Conservation (phyloP, 2,888 invertebrate genomes). For the Sarcophaga caerulescens region DNA sequence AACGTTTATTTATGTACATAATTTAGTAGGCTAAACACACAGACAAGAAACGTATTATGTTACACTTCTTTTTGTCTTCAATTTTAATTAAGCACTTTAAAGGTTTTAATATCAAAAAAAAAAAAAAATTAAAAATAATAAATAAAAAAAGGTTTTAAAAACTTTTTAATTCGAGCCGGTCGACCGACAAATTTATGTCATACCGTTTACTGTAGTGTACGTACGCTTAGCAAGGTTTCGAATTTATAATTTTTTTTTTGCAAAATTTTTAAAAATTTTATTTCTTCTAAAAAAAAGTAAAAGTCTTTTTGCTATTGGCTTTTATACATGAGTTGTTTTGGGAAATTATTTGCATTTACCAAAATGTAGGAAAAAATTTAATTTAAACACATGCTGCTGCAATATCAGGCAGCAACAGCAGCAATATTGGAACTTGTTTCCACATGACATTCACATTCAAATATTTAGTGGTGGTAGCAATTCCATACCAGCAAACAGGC, state of each 20-base stretch:
- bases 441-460: constrained; percentile 69
- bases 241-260: background rate
- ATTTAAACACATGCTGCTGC: constrained; percentile 28
- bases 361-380: constrained; percentile 28
- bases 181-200: background rate
- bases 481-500: constrained; percentile 40
- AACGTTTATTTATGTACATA: background rate
- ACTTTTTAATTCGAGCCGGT: background rate
- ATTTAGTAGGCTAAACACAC: constrained; percentile 27
- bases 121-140: background rate
- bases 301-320: constrained; percentile 37
- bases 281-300: constrained; percentile 52
- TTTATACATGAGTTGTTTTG: background rate
- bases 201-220: background rate
- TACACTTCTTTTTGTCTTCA: background rate
- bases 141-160: background rate
- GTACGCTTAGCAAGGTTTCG: background rate
- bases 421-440: constrained; percentile 62
- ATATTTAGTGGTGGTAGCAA: constrained; percentile 42
- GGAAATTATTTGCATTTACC: constrained; percentile 40
- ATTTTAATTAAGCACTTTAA: constrained; percentile 55
- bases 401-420: constrained; percentile 7
- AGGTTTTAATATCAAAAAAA: constrained; percentile 41
- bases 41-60: background rate
- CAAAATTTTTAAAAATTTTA: background rate